Evolutionary conservation across 2,113 vertebrate species (phyloP).

Genomic region (Tachysurus fulvidraco): DNA sequence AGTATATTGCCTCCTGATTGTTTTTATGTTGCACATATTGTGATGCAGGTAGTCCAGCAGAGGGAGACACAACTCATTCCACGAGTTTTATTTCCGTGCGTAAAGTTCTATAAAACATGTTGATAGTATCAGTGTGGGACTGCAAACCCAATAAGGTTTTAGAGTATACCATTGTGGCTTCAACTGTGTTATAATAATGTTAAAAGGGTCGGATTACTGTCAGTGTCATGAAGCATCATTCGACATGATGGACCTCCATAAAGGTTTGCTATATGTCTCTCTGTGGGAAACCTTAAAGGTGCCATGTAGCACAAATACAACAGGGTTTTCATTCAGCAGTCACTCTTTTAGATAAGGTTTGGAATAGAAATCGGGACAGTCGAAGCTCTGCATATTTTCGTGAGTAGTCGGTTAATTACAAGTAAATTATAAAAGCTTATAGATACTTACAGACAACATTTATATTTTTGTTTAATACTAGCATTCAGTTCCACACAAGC

Average conservation of each 20-base stretch:
- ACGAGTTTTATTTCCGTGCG: background rate
- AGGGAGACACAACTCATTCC: slow-evolving; percentile 18
- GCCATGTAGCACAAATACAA: background rate
- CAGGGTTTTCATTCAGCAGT: background rate
- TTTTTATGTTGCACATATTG: background rate
- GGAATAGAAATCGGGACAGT: background rate
- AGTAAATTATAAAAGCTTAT: background rate
- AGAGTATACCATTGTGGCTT: background rate
- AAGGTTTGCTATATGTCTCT: background rate
- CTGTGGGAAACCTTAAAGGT: background rate
- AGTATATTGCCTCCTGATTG: background rate
- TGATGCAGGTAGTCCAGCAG: slow-evolving; percentile 17
- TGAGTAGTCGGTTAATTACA: background rate
- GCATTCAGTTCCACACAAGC: background rate
- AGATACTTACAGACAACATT: background rate
- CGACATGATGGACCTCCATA: background rate
- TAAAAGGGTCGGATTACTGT: background rate
- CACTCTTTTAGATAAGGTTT: background rate
- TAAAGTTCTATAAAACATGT: background rate
- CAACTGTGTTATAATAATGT: background rate
- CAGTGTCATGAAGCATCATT: background rate
- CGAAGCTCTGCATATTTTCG: background rate
- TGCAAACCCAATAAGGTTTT: background rate
- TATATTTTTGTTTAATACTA: background rate
- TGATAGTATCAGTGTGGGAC: background rate